A percentile compares a stretch with the other conserved stretches of the same genome.
phyloP scores from a whole-genome alignment of 2,797 vertebrate species.

The Squalus acanthias region DNA sequence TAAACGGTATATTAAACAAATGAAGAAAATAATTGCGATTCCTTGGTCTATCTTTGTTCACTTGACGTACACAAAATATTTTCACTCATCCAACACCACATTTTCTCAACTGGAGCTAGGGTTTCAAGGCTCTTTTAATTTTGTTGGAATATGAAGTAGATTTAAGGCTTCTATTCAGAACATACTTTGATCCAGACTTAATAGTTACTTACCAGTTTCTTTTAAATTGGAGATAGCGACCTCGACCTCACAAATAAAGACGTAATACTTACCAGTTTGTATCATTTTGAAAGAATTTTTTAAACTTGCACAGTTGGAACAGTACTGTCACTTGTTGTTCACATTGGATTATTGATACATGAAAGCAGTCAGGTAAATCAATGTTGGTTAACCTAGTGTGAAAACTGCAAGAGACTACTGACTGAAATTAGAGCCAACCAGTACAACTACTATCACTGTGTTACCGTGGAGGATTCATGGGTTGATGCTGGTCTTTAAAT shows the following conservation, averaged over 20 bases:
- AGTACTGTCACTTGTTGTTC: not conserved
- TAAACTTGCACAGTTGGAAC: not conserved
- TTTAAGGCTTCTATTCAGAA: not conserved
- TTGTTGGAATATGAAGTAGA: not conserved
- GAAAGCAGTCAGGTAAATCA: not conserved
- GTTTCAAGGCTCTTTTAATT: not conserved
- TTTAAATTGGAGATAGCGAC: not conserved
- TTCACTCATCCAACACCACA: not conserved
- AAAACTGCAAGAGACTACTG: not conserved
- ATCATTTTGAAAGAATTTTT: slow-evolving; percentile 11
- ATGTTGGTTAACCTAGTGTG: not conserved
- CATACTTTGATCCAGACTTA: not conserved
- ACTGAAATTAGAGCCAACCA: slow-evolving; percentile 21
- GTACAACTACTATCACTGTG: not conserved
- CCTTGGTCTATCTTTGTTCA: not conserved
- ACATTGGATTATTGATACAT: not conserved
- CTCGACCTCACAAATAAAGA: not conserved
- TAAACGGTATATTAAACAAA: not conserved
- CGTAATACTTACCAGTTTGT: not conserved
- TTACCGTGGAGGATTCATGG: not conserved
- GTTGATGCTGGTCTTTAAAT: not conserved
- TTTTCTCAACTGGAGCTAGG: not conserved
- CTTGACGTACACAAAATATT: not conserved
- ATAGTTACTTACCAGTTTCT: not conserved
- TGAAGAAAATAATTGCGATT: not conserved